phyloP scores from a whole-genome alignment of 2,888 invertebrate species.

The Parapristionchus giblindavisi region DNA sequence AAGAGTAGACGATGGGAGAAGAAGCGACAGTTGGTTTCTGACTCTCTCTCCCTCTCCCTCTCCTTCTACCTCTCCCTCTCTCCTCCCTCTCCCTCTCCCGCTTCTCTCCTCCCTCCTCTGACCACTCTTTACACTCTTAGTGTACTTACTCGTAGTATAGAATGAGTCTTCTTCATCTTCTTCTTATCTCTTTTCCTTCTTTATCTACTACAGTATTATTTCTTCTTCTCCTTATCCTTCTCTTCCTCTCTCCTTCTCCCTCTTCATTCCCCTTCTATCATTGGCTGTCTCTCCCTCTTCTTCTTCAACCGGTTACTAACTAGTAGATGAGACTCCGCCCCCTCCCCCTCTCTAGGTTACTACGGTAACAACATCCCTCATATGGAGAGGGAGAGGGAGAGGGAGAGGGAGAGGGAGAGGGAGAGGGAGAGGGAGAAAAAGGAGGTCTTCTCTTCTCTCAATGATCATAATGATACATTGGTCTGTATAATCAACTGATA shows the following conservation, averaged over 20 bases:
- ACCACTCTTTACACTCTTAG: conserved; percentile 11
- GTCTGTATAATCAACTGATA: conserved; percentile 12
- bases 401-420: no score
- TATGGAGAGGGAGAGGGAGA: no score
- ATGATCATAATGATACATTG: no score
- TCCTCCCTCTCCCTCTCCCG: background rate
- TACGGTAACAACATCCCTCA: background rate
- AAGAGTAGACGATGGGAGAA: background rate
- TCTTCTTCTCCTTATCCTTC: no score
- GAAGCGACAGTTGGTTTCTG: conserved; percentile 5
- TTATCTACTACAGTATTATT: background rate
- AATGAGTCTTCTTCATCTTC: background rate
- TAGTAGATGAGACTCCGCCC: conserved; percentile 25
- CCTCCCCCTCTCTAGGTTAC: background rate
- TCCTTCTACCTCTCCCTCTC: background rate
- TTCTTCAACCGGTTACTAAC: conserved; percentile 32
- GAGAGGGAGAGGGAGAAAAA: no score
- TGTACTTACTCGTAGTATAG: conserved; percentile 28
- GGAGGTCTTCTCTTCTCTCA: no score
- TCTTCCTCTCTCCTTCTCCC: background rate
- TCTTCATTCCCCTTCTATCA: conserved; percentile 5
- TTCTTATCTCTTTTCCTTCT: background rate
- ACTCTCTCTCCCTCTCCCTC: background rate
- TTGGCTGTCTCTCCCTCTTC: conserved; percentile 6
- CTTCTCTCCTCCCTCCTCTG: background rate